Evolutionary conservation across 1,140 invertebrate genomes (phyloP).

Genomic region (Vanessa atalanta): DNA sequence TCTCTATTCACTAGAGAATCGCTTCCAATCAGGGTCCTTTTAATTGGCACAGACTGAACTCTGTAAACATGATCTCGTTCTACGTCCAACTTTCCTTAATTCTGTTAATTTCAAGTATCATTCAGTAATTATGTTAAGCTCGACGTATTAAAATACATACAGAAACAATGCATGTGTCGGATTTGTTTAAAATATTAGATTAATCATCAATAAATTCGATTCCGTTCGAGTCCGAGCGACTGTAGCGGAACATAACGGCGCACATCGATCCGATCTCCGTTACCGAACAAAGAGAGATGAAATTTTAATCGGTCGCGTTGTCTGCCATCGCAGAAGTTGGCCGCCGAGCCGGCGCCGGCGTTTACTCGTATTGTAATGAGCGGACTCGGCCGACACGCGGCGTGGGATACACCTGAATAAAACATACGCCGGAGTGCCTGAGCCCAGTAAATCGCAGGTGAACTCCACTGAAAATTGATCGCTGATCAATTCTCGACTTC

Average conservation of each 20-base stretch:
- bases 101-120: conserved; percentile 23
- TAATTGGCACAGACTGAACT: conserved; percentile 56
- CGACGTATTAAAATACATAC: neutral
- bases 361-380: conserved; percentile 64
- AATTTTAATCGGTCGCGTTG: conserved; percentile 76
- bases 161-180: neutral
- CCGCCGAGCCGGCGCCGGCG: conserved; percentile 52
- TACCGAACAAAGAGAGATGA: conserved; percentile 74
- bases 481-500: conserved; percentile 26
- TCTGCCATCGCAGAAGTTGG: conserved; percentile 64
- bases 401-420: conserved; percentile 54
- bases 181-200: neutral
- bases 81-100: conserved; percentile 27
- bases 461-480: conserved; percentile 31
- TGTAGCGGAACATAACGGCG: conserved; percentile 56
- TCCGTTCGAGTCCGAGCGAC: neutral
- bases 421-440: conserved; percentile 46
- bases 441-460: conserved; percentile 39
- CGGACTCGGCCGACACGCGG: conserved; percentile 42
- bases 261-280: conserved; percentile 67
- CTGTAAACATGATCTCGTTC: conserved; percentile 39
- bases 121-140: neutral
- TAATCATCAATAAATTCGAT: conserved; percentile 4
- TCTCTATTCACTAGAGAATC: conserved; percentile 44
- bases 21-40: conserved; percentile 52